These are phyloP conservation scores for Enteromius radiatus DNA, from an alignment of 2,797 vertebrate species.

Conservation along the genomic window DNA sequence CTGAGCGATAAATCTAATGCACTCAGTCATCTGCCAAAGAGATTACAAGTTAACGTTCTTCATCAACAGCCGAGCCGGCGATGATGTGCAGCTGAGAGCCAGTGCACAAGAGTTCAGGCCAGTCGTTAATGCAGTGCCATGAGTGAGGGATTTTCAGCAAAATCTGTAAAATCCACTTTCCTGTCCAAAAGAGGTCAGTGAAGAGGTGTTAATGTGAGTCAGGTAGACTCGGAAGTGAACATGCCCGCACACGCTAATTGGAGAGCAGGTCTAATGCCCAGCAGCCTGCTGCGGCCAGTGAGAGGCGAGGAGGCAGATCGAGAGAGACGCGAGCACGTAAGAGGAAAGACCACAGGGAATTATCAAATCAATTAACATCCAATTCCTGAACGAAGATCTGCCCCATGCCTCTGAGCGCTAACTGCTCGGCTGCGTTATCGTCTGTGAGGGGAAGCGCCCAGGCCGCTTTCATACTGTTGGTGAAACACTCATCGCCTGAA, in stretches of 20 bases:
- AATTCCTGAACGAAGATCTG: constrained; percentile 82
- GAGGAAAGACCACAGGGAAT: constrained; percentile 83
- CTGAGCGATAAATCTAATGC: constrained; percentile 43
- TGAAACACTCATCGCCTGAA: constrained; percentile 52
- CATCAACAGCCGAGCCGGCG: constrained; percentile 3
- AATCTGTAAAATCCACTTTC: neutral
- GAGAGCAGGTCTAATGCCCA: constrained; percentile 64
- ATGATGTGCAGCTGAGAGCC: constrained; percentile 17
- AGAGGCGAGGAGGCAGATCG: constrained; percentile 61
- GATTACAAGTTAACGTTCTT: constrained; percentile 31
- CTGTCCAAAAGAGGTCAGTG: neutral
- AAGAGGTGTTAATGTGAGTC: constrained; percentile 49
- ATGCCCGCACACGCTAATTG: constrained; percentile 60
- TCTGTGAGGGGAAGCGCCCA: constrained; percentile 81
- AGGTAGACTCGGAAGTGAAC: constrained; percentile 41
- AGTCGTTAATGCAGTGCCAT: neutral
- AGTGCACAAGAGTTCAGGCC: constrained; percentile 4
- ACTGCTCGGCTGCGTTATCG: constrained; percentile 84
- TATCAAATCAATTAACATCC: constrained; percentile 96
- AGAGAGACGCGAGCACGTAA: constrained; percentile 58
- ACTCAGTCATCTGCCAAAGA: constrained; percentile 60
- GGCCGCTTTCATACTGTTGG: constrained; percentile 68
- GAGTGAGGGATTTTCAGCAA: neutral
- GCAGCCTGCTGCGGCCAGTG: constrained; percentile 47
- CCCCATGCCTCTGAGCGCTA: constrained; percentile 85